Evolutionary conservation across 1,140 invertebrate genomes (phyloP).

Genomic region (Hyphantria cunea): DNA sequence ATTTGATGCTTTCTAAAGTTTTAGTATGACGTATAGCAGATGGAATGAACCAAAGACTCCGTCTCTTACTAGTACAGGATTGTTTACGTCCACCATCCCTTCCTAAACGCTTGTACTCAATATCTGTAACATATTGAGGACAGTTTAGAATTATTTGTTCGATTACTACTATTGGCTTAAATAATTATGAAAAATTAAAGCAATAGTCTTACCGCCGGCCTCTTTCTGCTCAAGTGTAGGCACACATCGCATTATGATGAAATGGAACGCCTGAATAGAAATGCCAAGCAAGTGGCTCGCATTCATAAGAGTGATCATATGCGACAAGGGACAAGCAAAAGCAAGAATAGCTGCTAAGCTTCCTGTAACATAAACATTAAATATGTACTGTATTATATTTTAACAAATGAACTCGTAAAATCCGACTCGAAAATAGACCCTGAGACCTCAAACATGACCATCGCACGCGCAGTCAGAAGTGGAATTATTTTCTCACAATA

Average conservation of each 20-base stretch:
- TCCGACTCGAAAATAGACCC: no score
- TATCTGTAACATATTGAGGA: constrained; percentile 50
- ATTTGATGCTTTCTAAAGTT: constrained; percentile 75
- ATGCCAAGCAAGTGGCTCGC: constrained; percentile 77
- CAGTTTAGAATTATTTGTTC: not conserved
- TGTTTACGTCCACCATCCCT: constrained; percentile 51
- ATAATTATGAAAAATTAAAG: no score
- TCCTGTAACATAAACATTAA: constrained; percentile 66
- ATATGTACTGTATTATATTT: no score
- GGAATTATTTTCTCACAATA: no score
- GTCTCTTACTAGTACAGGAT: constrained; percentile 59
- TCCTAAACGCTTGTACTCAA: constrained; percentile 71
- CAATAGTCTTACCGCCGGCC: constrained; percentile 60
- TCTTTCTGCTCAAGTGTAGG: constrained; percentile 73
- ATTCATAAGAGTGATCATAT: constrained; percentile 79
- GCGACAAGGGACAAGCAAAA: constrained; percentile 84
- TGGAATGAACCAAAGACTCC: constrained; percentile 71
- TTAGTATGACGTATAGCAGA: constrained; percentile 73
- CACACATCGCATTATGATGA: constrained; percentile 73
- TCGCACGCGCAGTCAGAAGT: no score
- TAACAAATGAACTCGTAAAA: no score
- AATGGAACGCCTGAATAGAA: constrained; percentile 71
- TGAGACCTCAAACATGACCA: no score
- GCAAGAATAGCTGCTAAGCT: constrained; percentile 85
- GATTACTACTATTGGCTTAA: not conserved